These are phyloP conservation scores for Halcyon smyrnensis DNA, from an alignment of 2,797 vertebrate genomes.

Conservation along the genomic window DNA sequence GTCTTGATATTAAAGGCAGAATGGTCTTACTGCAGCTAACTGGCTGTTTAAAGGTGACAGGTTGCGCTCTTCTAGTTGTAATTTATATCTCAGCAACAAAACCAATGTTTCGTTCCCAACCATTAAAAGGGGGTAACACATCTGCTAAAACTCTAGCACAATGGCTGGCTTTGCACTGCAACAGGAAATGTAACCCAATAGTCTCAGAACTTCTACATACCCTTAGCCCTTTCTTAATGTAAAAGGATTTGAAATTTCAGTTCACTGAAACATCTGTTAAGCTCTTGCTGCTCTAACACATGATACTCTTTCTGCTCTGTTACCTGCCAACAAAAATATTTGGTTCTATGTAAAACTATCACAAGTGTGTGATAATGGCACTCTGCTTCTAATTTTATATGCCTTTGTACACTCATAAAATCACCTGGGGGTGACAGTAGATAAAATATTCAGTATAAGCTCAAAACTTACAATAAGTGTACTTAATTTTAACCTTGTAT, in stretches of 20 bases:
- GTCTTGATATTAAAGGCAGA: conserved; percentile 65
- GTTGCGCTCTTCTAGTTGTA: conserved; percentile 58
- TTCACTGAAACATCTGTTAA: conserved; percentile 85
- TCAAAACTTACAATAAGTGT: not conserved
- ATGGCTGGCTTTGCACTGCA: conserved; percentile 74
- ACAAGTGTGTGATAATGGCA: conserved; percentile 64
- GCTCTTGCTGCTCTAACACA: conserved; percentile 79
- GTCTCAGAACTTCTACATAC: conserved; percentile 76
- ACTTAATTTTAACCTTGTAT: not conserved
- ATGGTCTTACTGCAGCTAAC: conserved; percentile 47
- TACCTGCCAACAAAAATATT: conserved; percentile 83
- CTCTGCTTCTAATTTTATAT: conserved; percentile 64
- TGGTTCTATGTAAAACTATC: conserved; percentile 75
- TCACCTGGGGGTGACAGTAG: conserved; percentile 4
- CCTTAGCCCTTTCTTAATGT: conserved; percentile 70
- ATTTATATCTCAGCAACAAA: conserved; percentile 76
- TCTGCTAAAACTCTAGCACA: conserved; percentile 78
- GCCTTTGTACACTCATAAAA: not conserved
- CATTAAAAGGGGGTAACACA: conserved; percentile 71
- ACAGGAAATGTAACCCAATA: conserved; percentile 83
- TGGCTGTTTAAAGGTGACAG: conserved; percentile 72
- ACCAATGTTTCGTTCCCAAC: conserved; percentile 57
- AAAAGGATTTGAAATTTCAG: conserved; percentile 77
- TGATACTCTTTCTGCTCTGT: conserved; percentile 71
- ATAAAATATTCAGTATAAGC: not conserved